Base-by-base conservation (phyloP, 2,113 vertebrate species). In the Syngnathus typhle region DNA sequence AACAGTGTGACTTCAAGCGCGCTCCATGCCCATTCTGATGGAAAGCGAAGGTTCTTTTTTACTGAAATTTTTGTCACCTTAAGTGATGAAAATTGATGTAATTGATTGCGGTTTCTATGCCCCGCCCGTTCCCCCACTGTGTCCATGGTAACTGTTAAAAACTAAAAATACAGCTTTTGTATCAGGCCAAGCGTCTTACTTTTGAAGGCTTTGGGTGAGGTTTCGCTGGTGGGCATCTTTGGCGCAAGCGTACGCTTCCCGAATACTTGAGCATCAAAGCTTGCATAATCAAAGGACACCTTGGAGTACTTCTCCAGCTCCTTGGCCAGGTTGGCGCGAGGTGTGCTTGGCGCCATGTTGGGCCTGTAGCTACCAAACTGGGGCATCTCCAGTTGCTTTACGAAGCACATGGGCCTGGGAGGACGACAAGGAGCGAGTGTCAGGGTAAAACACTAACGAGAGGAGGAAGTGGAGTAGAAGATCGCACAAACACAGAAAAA, bases 291-390 rank as follows among this genome's bases (percentile, higher is more conserved):
- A 73, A 98, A 99, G 89, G 95, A 96, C 88, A 96, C 95, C 92
- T 99, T 98, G 90, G 96, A 98, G 92, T 98, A 98, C 78, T 98
- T 99, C 91, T 99, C 97, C 89, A 99, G 91, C 88, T 99, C 97
- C 94, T 94, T 97, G 88, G 96, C 95, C 90, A 98, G 88, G 92
- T 95, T 98, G 89, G 96, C 96, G 55, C 95, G 93, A 18, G 96
- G 95, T 1, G 96, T 98, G 82, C 91, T 68, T 13, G 96, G 93
- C 37, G 92, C 91, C 89, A 94, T 91, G 66, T 89, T 95, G 83
- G 95, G 94, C 80, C 94, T 84, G 91, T 96, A 97, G 90, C 91
- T 95, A 88, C 95, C 94, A 0, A 93, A 96, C 71, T 93, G 93
- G 71, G 96, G 96, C 70, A 95, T 93, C 87, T 98, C 97, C 67